Base-by-base conservation (phyloP, 2,797 vertebrate genomes). In the Gymnopithys bicolor region DNA sequence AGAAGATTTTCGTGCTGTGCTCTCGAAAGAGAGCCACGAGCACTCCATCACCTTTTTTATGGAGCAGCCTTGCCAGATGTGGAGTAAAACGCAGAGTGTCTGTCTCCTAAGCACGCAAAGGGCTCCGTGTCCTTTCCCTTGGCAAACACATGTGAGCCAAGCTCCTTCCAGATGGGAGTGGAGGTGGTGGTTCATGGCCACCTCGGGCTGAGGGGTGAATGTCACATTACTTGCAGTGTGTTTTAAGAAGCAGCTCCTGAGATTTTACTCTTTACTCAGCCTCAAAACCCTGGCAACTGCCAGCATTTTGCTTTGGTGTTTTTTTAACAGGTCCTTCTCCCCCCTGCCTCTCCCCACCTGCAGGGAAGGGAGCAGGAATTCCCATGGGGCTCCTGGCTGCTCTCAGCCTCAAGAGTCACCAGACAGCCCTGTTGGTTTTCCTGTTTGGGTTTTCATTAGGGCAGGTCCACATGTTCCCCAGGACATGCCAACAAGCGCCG, bases 1-100 rank as follows among this genome's bases (percentile, higher is more conserved):
- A 76, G 94, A 95, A 82, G 75, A 84, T 68, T 85, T 84, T 79
- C 19, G 70, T 67, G 60, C 87, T n/a, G 10, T 68, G 71, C 39
- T 60, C 74, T 93, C 91, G 74, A 94, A 87, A 84, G 67, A 89
- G 84, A 80, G 55, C 93, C 95, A 55, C 74, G 87, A 95, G 75
- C 83, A 58, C 95, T 95, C 81, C 83, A 55, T 76, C 83, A 90
- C 85, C 95, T 92, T 88, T 95, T 95, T 93, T 90, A 88, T 93
- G 73, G 91, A 89, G 87, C 89, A 77, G 56, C 56, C 23, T 10
- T 87, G 68, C 91, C 95, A 96, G 94, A 95, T 93, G 89, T 84
- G 74, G 70, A 91, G 51, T 41, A 2, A 33, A 94, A 33, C 1
- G 5, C 0, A 0, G 89, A 74, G 49, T 1, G 0, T 16, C 83